Base-by-base conservation (phyloP, 1,140 invertebrate species). In the Acyrthosiphon pisum region DNA sequence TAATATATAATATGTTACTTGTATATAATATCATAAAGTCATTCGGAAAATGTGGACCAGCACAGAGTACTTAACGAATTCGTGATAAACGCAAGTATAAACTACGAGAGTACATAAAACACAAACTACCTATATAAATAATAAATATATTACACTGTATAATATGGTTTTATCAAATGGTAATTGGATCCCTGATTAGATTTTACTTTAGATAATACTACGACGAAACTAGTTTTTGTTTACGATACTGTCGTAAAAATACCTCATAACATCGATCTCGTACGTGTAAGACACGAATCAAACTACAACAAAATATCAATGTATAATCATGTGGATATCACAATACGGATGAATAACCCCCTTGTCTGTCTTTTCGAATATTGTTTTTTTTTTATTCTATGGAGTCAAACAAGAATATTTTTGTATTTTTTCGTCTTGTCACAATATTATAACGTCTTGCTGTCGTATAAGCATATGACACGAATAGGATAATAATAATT, bases 171-270 rank as follows among this genome's bases (percentile, higher is more conserved):
- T 44, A 6, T 30, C 11, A 30, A n/a, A 30, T 86, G 50, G 86
- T 48, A 88, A 88, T 50, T 46, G 86, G 86, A 88, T 48, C 46
- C 46, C 18, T 46, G 86, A 48, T 88, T 88, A 88, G 46, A 88
- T 48, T 88, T 50, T 48, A n/a, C 30, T 48, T 2, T 8, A 7
- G 46, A 88, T 88, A 48, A 88, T 44, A 84, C 30, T 6, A 20
- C 46, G 86, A 48, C 86, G 18, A 88, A 48, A 88, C 84, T 18
- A 18, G 46, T 88, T 88, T 88, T 88, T n/a, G 84, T 87, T 46
- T 46, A 22, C 30, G 44, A 87, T n/a, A 48, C 48, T 48, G 46
- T 48, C 86, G 30, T 87, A 87, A 46, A 87, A 84, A 84, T 84
- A 87, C 41, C 9, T 46, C 86, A n/a, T 88, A 88, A 88, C 86